These are phyloP conservation scores for Chydorus sphaericus DNA, from an alignment of 2,888 invertebrate genomes.

Conservation along the genomic window DNA sequence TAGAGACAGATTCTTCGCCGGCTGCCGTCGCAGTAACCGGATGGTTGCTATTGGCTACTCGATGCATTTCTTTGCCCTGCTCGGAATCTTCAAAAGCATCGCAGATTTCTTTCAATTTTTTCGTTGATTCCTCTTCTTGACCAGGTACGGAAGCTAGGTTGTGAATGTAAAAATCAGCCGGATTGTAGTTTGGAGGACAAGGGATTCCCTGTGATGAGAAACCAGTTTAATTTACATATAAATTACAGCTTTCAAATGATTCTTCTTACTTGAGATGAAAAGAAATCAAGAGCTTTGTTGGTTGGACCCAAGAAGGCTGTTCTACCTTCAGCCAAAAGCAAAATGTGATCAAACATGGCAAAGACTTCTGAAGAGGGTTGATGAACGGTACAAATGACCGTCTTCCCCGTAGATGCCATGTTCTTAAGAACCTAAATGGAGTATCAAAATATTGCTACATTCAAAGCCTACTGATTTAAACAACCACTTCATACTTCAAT, in stretches of 20 bases:
- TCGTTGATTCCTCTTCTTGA: conserved; percentile 24
- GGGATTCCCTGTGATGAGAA: conserved; percentile 24
- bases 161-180: conserved; percentile 35
- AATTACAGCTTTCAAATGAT: neutral
- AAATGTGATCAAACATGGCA: conserved; percentile 28
- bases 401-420: conserved; percentile 28
- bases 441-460: neutral
- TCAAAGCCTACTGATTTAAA: no score
- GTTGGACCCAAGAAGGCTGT: conserved; percentile 32
- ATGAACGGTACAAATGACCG: conserved; percentile 34
- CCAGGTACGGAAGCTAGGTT: conserved; percentile 32
- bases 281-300: conserved; percentile 23
- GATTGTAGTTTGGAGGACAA: conserved; percentile 33
- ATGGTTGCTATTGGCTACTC: neutral
- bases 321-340: conserved; percentile 32
- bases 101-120: conserved; percentile 11
- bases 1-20: neutral
- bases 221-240: conserved; percentile 1
- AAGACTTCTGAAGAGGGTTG: conserved; percentile 34
- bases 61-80: neutral
- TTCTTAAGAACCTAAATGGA: conserved; percentile 13
- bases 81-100: conserved; percentile 36
- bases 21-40: neutral
- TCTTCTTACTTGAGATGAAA: conserved; percentile 17
- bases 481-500: conserved; percentile 24